Percentiles rank a stretch among this genome's conserved stretches.
Evolutionary conservation across 2,888 invertebrate species (phyloP).

Genomic region (Cybosia mesomella): DNA sequence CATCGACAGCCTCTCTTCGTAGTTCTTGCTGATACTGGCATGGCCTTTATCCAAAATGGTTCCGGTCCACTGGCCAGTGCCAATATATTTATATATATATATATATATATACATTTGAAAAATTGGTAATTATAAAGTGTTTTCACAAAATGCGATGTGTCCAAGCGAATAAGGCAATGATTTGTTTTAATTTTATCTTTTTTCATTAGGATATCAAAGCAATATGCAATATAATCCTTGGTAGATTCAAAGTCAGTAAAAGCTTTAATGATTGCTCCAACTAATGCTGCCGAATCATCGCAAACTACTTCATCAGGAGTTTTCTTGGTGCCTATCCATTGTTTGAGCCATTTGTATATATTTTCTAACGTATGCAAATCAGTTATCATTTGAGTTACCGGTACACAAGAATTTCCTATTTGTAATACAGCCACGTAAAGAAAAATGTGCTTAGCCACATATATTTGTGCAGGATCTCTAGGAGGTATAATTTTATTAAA

Average conservation of each 20-base stretch:
- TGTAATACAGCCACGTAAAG: constrained; percentile 24
- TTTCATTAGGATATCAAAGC: not conserved
- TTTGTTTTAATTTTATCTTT: not conserved
- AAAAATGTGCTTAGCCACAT: constrained; percentile 19
- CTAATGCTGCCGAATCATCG: constrained; percentile 24
- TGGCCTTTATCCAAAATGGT: no score
- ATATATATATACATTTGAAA: constrained; percentile 20
- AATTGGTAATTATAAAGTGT: constrained; percentile 23
- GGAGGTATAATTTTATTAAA: constrained; percentile 19
- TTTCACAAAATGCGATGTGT: not conserved
- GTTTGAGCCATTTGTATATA: constrained; percentile 22
- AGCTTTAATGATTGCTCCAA: constrained; percentile 23
- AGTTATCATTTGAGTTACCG: constrained; percentile 18
- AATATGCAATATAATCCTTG: constrained; percentile 21
- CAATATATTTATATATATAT: no score
- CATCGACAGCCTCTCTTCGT: no score
- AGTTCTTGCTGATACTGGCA: no score
- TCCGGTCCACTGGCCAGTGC: no score
- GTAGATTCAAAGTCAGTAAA: constrained; percentile 23
- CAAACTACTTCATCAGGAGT: constrained; percentile 25
- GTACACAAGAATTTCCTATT: constrained; percentile 20
- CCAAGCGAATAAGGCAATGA: no score
- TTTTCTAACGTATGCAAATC: constrained; percentile 23
- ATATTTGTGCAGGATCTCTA: constrained; percentile 17
- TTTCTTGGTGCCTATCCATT: constrained; percentile 24